Conservation (phyloP, 1,140 invertebrate genomes). For the Doryteuthis pealeii region DNA sequence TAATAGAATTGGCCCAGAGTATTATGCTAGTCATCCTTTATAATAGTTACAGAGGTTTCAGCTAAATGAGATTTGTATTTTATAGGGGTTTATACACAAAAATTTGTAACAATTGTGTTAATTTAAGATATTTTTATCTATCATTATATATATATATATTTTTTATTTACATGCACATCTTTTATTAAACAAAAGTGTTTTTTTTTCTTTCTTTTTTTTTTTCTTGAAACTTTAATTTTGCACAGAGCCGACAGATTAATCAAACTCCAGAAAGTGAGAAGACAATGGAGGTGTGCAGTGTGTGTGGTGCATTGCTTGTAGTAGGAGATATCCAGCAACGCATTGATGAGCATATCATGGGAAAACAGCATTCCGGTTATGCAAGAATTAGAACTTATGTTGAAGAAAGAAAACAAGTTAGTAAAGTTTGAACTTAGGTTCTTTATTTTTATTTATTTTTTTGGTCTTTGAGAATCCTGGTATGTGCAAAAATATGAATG, state of each 20-base stretch:
- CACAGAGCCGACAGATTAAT: conserved; percentile 24
- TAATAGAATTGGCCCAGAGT: too few relatives aligned
- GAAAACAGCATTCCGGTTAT: conserved; percentile 96
- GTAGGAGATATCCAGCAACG: conserved; percentile 95
- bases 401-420: conserved; percentile 64
- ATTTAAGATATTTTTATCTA: too few relatives aligned
- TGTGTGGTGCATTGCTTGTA: conserved; percentile 97
- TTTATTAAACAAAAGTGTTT: too few relatives aligned
- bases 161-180: too few relatives aligned
- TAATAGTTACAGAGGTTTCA: too few relatives aligned
- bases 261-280: conserved; percentile 63
- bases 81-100: too few relatives aligned
- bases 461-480: neutral
- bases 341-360: conserved; percentile 96
- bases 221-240: too few relatives aligned
- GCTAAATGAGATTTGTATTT: too few relatives aligned
- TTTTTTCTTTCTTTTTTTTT: conserved; percentile 4
- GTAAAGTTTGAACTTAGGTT: conserved; percentile 1
- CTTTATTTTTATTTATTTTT: too few relatives aligned
- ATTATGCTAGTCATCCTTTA: too few relatives aligned
- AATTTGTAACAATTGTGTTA: too few relatives aligned
- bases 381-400: conserved; percentile 71
- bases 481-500: neutral
- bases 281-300: conserved; percentile 98
- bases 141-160: too few relatives aligned